Base-by-base conservation (phyloP, 2,113 vertebrate species). In the Takifugu flavidus region DNA sequence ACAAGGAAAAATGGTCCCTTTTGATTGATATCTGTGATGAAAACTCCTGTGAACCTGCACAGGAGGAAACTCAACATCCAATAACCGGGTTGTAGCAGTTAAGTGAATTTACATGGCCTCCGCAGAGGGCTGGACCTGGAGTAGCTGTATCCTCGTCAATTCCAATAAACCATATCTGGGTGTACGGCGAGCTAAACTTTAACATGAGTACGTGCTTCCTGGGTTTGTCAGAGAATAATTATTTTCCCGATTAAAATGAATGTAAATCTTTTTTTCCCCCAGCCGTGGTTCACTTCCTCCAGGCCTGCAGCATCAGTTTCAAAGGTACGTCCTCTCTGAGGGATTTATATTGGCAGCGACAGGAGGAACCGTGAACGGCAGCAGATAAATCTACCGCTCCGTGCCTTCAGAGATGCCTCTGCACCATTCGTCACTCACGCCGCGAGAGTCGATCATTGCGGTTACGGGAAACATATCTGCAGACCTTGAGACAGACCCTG, bases 401-500 rank as follows among this genome's bases (percentile, higher is more conserved):
- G 72, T 82, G 83, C 74, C 84, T 67, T 87, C 74, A 66, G 82
- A 82, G 65, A 85, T 85, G 76, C 79, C 81, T 83, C 74, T 6
- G 73, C 71, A 1, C 78, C 82, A 85, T 87, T 83, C 84, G 78
- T 86, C 87, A 87, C 83, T 79, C 79, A 85, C 72, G 78, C 75
- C 74, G 76, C 50, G 29, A 66, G 82, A 83, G 80, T 87, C 82
- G 77, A 84, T 88, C 82, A 81, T 69, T 73, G 73, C 76, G 65
- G 77, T 79, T 80, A 70, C 60, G 65, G 74, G 75, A 85, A 79
- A 81, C 80, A 77, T 76, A 83, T 87, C 80, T 80, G 78, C 75
- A 86, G 78, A 82, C 82, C 83, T 81, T 77, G 78, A 84, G 75
- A 83, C 69, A 77, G 72, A 80, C 83, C 79, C 85, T 85, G 84